Evolutionary conservation across 2,888 invertebrate genomes (phyloP), one percentile per base, ranked within the genome.

Genomic region (Agrochola lota): DNA sequence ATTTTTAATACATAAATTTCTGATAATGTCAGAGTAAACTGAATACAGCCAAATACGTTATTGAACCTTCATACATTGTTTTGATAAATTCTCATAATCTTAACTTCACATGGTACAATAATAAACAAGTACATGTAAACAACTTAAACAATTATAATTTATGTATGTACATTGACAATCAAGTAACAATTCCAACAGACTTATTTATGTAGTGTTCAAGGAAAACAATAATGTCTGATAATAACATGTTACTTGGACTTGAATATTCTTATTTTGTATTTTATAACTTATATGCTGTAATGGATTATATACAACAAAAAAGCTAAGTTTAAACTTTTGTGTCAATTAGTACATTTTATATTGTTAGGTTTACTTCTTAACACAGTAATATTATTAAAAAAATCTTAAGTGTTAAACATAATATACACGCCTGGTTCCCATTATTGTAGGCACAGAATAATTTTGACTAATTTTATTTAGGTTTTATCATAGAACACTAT

Each of bases 71-170:
- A n/a, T 46, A 35, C 35, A 62, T 70, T 82, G 64, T 70, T 15
- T 70, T 68, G 1, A 70, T 43, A n/a, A 52, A n/a, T 66, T 46
- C n/a, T 69, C 9, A 20, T 57, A 57, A 68, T 77, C 71, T 71
- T 71, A 57, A 35, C 23, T 55, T 55, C 8, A 23, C 30, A 15
- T 23, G 17, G 4, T 46, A 73, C 52, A 83, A 81, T 68, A 75
- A 81, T 81, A 84, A 81, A 78, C 52, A 84, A 59, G 57, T 60
- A 67, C 43, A 74, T 67, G 78, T 84, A 84, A 81, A 84, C 84
- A 83, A 83, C 0, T 52, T 68, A 26, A 71, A 80, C 69, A 63
- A 66, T 55, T 62, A 77, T 52, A 57, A 73, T 60, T 69, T 64
- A 69, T 71, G 20, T 71, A 72, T 62, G 30, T 71, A 63, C 12